A percentile compares a stretch with the other conserved stretches of the same genome.
Conservation (phyloP, 2,888 invertebrate species). For the Cenopis cana region DNA sequence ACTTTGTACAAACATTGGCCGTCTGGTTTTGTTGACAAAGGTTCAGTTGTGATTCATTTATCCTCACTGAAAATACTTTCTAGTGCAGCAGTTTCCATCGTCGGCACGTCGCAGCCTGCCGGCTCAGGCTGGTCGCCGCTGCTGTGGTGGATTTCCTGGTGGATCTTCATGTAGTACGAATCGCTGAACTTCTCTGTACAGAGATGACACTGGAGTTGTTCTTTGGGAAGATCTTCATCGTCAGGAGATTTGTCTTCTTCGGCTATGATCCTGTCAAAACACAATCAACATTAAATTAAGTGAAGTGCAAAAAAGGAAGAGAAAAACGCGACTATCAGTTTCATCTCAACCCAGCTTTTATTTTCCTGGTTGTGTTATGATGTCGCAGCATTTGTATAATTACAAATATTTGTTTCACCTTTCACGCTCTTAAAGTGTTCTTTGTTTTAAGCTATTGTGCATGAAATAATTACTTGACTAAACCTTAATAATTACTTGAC, state of each 20-base stretch:
- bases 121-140: conserved; percentile 10
- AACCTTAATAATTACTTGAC: no score
- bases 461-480: no score
- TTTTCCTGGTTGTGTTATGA: no score
- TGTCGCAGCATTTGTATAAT: no score
- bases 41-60: conserved; percentile 27
- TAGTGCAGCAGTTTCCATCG: conserved; percentile 36
- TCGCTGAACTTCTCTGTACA: conserved; percentile 59
- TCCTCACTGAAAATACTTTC: conserved; percentile 44
- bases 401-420: no score
- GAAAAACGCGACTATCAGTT: no score
- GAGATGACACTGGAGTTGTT: conserved; percentile 49
- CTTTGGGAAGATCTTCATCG: conserved; percentile 42
- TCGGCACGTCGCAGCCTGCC: not conserved
- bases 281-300: no score
- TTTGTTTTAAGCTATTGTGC: no score
- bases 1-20: no score
- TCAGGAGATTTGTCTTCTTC: conserved; percentile 30
- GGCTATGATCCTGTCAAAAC: conserved; percentile 50
- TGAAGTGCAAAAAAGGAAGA: no score
- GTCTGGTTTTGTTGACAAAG: not conserved
- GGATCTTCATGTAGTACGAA: conserved; percentile 61
- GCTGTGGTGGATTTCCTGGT: conserved; percentile 60
- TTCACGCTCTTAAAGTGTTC: no score
- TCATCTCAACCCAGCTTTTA: no score